A percentile compares a stretch with the other conserved stretches of the same genome.
phyloP scores from a whole-genome alignment of 92 coral and sea anemone genomes.

The Metridium senile region DNA sequence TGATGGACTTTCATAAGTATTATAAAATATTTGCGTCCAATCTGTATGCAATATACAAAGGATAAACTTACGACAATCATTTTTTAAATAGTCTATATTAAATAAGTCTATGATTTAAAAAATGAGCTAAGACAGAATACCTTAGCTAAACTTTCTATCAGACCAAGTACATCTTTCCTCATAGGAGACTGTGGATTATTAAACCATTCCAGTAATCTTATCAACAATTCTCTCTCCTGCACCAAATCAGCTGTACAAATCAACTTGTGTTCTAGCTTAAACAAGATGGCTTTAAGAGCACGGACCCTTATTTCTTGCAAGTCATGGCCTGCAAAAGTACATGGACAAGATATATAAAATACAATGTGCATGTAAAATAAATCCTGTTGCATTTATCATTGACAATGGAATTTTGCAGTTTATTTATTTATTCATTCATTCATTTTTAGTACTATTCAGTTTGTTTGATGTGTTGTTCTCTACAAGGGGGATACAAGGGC shows the following conservation, averaged over 20 bases:
- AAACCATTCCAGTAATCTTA: slow-evolving; percentile 92
- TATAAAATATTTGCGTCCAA: too few relatives aligned
- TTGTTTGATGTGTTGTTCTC: too few relatives aligned
- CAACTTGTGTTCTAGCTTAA: slow-evolving; percentile 92
- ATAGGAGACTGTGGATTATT: slow-evolving; percentile 68
- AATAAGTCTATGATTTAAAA: too few relatives aligned
- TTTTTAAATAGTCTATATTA: too few relatives aligned
- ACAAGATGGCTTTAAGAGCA: slow-evolving; percentile 82
- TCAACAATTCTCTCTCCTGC: slow-evolving; percentile 80
- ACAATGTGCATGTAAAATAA: background rate
- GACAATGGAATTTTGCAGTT: too few relatives aligned
- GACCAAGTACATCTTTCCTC: slow-evolving; percentile 78
- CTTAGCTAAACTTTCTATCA: slow-evolving; percentile 80
- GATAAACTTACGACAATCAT: too few relatives aligned
- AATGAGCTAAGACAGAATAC: slow-evolving; percentile 24
- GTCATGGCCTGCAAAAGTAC: slow-evolving; percentile 61
- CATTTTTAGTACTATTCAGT: too few relatives aligned
- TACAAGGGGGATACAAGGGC: too few relatives aligned
- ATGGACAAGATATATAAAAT: background rate
- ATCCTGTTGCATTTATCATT: background rate
- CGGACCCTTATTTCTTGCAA: slow-evolving; percentile 94
- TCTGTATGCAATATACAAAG: too few relatives aligned
- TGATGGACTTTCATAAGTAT: too few relatives aligned
- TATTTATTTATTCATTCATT: too few relatives aligned
- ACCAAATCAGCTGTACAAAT: slow-evolving; percentile 88